Conservation (phyloP, 2,113 vertebrate genomes). For the Paramisgurnus dabryanus region DNA sequence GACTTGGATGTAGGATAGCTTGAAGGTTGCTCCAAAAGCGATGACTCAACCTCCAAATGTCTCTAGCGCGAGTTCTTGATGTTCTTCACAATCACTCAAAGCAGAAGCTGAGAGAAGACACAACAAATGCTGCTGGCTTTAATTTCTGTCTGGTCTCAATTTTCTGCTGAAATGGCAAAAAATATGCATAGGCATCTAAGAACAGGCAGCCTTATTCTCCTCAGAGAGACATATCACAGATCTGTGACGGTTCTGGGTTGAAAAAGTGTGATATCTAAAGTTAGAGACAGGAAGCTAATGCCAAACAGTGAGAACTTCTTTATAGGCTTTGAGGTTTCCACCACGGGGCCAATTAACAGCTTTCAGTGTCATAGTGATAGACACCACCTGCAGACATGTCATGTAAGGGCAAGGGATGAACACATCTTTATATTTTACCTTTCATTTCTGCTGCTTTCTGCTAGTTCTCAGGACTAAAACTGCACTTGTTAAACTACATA, state of each 20-base stretch:
- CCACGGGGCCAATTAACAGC: conserved; percentile 14
- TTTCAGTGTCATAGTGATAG: neutral
- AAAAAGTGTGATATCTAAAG: neutral
- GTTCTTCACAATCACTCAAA: conserved; percentile 53
- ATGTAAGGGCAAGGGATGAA: neutral
- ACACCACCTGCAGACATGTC: neutral
- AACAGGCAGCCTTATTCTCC: neutral
- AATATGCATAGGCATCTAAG: neutral
- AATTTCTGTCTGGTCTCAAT: conserved; percentile 51
- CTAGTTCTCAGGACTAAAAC: no score
- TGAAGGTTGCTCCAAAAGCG: conserved; percentile 31
- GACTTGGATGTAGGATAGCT: conserved; percentile 16
- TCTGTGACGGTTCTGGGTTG: neutral
- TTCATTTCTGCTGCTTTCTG: no score
- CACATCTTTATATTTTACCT: neutral
- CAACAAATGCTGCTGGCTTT: conserved; percentile 59
- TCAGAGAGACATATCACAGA: neutral
- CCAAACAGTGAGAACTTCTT: neutral
- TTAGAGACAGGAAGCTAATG: neutral
- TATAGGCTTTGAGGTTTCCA: neutral
- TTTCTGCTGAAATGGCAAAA: conserved; percentile 1
- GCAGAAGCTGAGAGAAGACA: conserved; percentile 49
- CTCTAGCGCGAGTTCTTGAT: conserved; percentile 55
- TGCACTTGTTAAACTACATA: no score
- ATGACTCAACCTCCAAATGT: conserved; percentile 47